phyloP scores from a whole-genome alignment of 2,797 vertebrate genomes.

The Enteromius thamalakanensis region DNA sequence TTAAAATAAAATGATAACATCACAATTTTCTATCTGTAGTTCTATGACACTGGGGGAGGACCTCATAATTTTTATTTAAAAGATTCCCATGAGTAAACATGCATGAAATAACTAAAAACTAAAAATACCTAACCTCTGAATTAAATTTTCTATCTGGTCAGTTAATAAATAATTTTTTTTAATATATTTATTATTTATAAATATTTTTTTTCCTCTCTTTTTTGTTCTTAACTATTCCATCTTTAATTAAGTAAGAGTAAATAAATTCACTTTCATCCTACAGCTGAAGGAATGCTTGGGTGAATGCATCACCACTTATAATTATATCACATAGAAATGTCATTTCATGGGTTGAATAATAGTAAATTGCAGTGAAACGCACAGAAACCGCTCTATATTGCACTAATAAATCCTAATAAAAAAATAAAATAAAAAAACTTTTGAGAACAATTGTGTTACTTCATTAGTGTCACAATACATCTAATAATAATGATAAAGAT shows the following conservation, averaged over 20 bases:
- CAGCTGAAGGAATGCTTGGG: conserved; percentile 34
- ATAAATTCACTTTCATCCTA: conserved; percentile 2
- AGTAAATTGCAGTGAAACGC: not conserved
- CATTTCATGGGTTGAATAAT: not conserved
- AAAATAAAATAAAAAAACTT: not conserved
- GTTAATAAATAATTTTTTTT: not conserved
- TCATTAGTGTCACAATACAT: conserved; percentile 33
- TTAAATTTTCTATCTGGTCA: not conserved
- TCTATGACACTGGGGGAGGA: not conserved
- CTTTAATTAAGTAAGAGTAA: conserved; percentile 32
- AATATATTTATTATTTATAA: too few relatives aligned
- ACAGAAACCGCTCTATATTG: not conserved
- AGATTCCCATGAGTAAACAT: not conserved
- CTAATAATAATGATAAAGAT: conserved; percentile 11
- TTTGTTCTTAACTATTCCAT: conserved; percentile 6
- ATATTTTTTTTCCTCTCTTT: not conserved
- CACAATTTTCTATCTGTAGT: not conserved
- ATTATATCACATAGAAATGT: not conserved
- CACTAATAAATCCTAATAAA: not conserved
- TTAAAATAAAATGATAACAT: not conserved
- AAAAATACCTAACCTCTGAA: not conserved
- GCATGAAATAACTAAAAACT: not conserved
- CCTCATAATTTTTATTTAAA: not conserved
- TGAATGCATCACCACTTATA: conserved; percentile 28
- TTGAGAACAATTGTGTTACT: conserved; percentile 37